Base-by-base conservation (phyloP, 2,797 vertebrate species). In the Catamblyrhynchus diadema region DNA sequence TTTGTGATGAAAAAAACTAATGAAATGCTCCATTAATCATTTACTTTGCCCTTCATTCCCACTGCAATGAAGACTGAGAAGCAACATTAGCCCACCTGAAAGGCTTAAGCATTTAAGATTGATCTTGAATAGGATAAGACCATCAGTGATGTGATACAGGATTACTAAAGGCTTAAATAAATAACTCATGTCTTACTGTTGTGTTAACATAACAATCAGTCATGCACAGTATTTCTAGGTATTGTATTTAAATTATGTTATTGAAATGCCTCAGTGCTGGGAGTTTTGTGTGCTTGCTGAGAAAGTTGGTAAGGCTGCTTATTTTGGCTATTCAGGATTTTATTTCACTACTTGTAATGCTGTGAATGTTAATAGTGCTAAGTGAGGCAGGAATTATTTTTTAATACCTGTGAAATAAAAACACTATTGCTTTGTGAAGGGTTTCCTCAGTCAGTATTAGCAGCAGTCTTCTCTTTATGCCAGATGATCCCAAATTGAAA, bases 11-110 rank as follows among this genome's bases (percentile, higher is more conserved):
- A 94, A 93, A 93, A 88, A 91, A 83, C 30, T 61, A 81, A 81
- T 70, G 59, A 91, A 96, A 93, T 90, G 89, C 80, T 91, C 73
- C 82, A 86, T 91, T 95, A 92, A 94, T 95, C 82, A 77, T 94
- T 89, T 77, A 56, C 66, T 79, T 86, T 93, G 73, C 61, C 82
- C 82, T 90, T 93, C 66, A 21, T 93, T 94, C 73, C 35, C 10
- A 22, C 22, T 83, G 56, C 81, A 91, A 41, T 84, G 77, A 95
- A 96, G 89, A 90, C 80, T 66, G 94, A 93, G 95, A 51, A 64
- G 66, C 66, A 90, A 8, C 51, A 70, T 94, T 91, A 88, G 62
- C 41, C 35, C 51, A n/a, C 59, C 70, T 90, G 86, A 94, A 81
- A 94, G 80, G 41, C 73, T 90, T 88, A 90, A 90, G 62, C 51